Conservation (phyloP, 2,888 invertebrate species). For the Cylloceria caligata region DNA sequence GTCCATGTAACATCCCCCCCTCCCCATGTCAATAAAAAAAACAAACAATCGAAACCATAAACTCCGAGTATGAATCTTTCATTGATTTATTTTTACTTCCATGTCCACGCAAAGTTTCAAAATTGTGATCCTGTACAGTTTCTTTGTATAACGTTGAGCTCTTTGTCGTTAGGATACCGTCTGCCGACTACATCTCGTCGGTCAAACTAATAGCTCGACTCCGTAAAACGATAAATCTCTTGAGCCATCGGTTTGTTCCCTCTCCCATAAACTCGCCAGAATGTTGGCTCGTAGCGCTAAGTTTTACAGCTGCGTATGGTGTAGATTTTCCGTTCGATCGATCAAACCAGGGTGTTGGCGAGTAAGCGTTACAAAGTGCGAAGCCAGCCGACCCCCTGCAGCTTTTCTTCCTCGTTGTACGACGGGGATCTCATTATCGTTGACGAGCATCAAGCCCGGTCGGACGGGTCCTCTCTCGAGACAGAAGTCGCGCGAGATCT, state of each 20-base stretch:
- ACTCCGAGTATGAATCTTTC: slow-evolving; percentile 16
- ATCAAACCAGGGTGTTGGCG: slow-evolving; percentile 67
- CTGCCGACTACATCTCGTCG: neutral
- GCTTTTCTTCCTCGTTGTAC: slow-evolving; percentile 50
- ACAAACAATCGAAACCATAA: slow-evolving; percentile 62
- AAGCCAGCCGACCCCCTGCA: slow-evolving; percentile 67
- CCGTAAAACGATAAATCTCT: slow-evolving; percentile 51
- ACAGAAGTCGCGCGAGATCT: slow-evolving; percentile 79
- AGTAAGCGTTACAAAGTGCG: slow-evolving; percentile 63
- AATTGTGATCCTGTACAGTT: slow-evolving; percentile 24
- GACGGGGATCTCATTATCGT: slow-evolving; percentile 60
- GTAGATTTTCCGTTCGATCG: slow-evolving; percentile 55
- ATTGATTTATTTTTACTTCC: neutral
- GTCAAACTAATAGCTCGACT: slow-evolving; percentile 17
- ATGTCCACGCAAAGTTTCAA: neutral
- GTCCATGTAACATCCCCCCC: slow-evolving; percentile 77
- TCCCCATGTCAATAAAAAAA: slow-evolving; percentile 79
- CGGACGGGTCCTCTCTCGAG: slow-evolving; percentile 59
- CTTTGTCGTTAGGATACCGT: neutral
- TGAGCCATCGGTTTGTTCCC: slow-evolving; percentile 29
- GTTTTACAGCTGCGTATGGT: slow-evolving; percentile 25
- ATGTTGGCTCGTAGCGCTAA: neutral
- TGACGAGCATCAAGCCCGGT: slow-evolving; percentile 31
- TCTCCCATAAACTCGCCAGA: slow-evolving; percentile 46
- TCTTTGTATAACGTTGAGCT: neutral